These are phyloP conservation scores for Steatocranus sp. DNA, from an alignment of 2,797 vertebrate genomes.

Conservation along the genomic window DNA sequence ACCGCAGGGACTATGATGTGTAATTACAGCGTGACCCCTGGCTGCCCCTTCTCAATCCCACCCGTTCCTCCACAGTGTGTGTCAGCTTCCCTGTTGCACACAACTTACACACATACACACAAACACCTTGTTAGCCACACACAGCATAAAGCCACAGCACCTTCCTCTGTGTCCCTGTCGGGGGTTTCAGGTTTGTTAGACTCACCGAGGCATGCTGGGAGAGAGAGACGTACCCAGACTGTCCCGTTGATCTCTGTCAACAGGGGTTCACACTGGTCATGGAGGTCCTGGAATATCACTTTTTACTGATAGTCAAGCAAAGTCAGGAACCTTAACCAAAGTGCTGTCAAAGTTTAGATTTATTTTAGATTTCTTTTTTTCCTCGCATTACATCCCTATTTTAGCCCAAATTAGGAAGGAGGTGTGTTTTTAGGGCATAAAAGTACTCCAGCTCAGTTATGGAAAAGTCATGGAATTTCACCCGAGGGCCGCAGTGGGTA, in stretches of 20 bases:
- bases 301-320: slow-evolving; percentile 12
- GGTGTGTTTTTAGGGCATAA: background rate
- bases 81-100: slow-evolving; percentile 44
- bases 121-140: slow-evolving; percentile 62
- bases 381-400: background rate
- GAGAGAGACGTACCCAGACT: slow-evolving; percentile 32
- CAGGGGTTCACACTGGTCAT: slow-evolving; percentile 2
- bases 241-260: slow-evolving; percentile 51
- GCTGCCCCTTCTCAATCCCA: slow-evolving; percentile 34
- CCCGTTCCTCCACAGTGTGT: slow-evolving; percentile 24
- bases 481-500: slow-evolving; percentile 25
- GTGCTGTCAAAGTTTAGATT: background rate
- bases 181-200: slow-evolving; percentile 43
- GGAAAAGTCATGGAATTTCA: slow-evolving; percentile 38
- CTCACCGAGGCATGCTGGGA: slow-evolving; percentile 45
- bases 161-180: slow-evolving; percentile 31
- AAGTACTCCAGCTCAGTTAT: background rate
- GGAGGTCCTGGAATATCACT: slow-evolving; percentile 39
- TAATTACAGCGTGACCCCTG: slow-evolving; percentile 70
- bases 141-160: slow-evolving; percentile 22
- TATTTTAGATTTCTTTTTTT: background rate
- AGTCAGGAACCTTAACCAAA: background rate
- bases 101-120: slow-evolving; percentile 21
- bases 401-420: background rate
- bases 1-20: slow-evolving; percentile 67